These are phyloP conservation scores for Polymixis flavicincta DNA, from an alignment of 2,888 invertebrate species.

Conservation along the genomic window DNA sequence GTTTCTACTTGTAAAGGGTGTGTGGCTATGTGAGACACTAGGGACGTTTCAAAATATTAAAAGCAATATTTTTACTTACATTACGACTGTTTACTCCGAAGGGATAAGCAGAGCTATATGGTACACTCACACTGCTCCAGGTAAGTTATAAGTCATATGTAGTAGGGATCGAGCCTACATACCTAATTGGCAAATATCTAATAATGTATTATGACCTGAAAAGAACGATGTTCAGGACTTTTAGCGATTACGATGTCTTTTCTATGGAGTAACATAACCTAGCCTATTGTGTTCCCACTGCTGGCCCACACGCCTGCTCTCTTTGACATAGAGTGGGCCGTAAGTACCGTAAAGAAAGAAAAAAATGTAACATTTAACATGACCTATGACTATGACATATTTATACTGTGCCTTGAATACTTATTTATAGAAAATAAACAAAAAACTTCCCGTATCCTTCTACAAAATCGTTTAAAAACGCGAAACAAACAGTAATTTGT, in stretches of 20 bases:
- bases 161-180: neutral
- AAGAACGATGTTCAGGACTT: neutral
- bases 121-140: no score
- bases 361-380: neutral
- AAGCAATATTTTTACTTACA: neutral
- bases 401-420: no score
- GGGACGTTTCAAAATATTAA: neutral
- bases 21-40: neutral
- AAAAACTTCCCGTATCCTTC: neutral
- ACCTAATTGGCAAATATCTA: neutral
- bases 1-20: slow-evolving; percentile 37
- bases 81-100: neutral
- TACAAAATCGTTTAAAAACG: slow-evolving; percentile 1
- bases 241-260: neutral
- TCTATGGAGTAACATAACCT: neutral
- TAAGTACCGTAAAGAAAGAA: neutral
- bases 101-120: neutral
- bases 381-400: no score
- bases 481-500: slow-evolving; percentile 20
- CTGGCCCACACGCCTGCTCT: neutral
- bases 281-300: neutral
- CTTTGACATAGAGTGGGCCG: neutral
- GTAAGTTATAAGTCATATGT: neutral
- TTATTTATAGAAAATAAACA: neutral
- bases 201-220: neutral